Evolutionary conservation across 1,140 invertebrate genomes (phyloP), one percentile per base, ranked within the genome.

Genomic region (Saccostrea glomerata): DNA sequence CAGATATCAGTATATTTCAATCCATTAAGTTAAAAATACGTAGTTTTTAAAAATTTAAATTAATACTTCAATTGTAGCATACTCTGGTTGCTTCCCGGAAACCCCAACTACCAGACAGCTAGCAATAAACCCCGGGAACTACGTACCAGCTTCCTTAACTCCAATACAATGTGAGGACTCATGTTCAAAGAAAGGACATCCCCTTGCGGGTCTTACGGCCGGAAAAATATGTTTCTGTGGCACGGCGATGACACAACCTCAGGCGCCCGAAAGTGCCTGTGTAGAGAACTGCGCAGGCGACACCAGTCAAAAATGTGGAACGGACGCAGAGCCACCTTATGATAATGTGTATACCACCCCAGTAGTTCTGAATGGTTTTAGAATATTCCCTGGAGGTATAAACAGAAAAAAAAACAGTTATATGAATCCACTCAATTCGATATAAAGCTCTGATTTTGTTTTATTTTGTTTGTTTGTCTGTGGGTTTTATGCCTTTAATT

Each of bases 161-260:
- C 17, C 84, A 15, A 82, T 30, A n/a, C 55, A 89, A 20, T 86
- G 85, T 77, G 77, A 84, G 23, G 12, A 54, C 15, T 17, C 66
- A 9, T 90, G 83, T 70, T 63, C 70, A 3, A 40, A 55, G n/a
- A 82, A 36, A 55, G 77, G 87, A 0, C 86, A 87, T 25, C 13
- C 20, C 23, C 89, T 89, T 82, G 87, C 90, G 13, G 89, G 89
- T 17, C 30, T 91, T 6, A 91, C 90, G 6, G 82, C 54, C 25
- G 90, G 90, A 17, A 84, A 73, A 15, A 15, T 90, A 30, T 91
- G 90, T 88, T 85, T 91, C 17, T 91, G 90, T 87, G 90, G 90
- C 12, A 88, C 66, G n/a, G 66, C 55, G 0, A 54, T 90, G 23
- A 86, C 90, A 5, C 13, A 55, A 30, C 13, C 83, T 40, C 12